Evolutionary conservation across 2,113 vertebrate genomes (phyloP), one percentile per base, ranked within the genome.

Genomic region (Dinomys branickii): DNA sequence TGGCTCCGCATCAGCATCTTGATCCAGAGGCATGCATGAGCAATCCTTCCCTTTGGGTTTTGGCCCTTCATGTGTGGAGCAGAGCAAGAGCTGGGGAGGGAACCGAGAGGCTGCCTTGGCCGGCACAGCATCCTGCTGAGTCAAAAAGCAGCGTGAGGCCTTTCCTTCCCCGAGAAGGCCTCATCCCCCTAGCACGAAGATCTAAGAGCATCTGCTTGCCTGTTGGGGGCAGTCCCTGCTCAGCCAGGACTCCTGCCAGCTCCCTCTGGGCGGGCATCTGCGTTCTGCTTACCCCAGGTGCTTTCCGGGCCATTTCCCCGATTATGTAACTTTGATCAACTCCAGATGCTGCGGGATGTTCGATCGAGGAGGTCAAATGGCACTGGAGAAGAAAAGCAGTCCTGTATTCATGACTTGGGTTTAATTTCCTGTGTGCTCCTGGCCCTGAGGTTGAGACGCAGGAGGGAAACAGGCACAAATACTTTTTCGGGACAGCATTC

Each of bases 121-220:
- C 97, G 98, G 98, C 98, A 97, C 97, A 96, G 94, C 61, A 91
- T 98, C 98, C 98, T 98, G 97, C 96, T 19, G 44, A 97, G 97
- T 97, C 98, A 85, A 44, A 94, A 96, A 97, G 95, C 90, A 0
- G 1, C 41, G 95, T 97, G 94, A 98, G 97, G 97, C 97, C 97
- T 97, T 97, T 96, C 97, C 97, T 98, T 97, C 97, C 97, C 94
- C 22, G 13, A 0, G 0, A 61, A 97, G 96, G 84, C 96, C 91
- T 35, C 0, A 1, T 85, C 97, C 94, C 19, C 90, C 54, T 35
- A 0, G 0, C 41, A 35, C 50, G 33, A n/a, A 50, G 47, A 50
- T 50, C 47, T 5, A 50, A 85, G 35, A 4, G 0, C 59, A 19
- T 94, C 86, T 26, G 59, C 22, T 85, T 38, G 5, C 61, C 0